Evolutionary conservation across 1,140 invertebrate species (phyloP).

Genomic region (Thaumetopoea pityocampa): DNA sequence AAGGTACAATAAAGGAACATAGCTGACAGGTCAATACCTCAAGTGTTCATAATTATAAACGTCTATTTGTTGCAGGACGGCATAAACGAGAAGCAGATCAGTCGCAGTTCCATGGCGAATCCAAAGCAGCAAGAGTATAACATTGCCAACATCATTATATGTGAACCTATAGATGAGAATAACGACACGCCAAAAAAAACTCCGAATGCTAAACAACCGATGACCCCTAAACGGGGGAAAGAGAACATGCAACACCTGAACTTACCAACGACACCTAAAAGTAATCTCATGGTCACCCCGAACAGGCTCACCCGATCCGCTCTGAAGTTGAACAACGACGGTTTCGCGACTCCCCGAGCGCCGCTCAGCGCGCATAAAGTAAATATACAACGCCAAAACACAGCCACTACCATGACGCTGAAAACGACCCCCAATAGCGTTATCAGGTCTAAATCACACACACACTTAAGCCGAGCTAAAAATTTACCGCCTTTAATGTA

Average conservation of each 20-base stretch:
- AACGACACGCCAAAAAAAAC: constrained; percentile 45
- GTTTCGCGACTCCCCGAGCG: constrained; percentile 54
- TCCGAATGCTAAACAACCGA: constrained; percentile 25
- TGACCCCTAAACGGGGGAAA: constrained; percentile 55
- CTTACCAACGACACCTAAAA: constrained; percentile 37
- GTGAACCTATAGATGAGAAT: constrained; percentile 26
- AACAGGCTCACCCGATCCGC: constrained; percentile 53
- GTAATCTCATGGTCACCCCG: constrained; percentile 42
- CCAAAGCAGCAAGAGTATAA: constrained; percentile 21
- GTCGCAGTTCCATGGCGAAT: constrained; percentile 57
- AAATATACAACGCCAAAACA: constrained; percentile 47
- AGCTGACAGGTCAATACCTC: too few relatives aligned
- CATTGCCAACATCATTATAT: constrained; percentile 26
- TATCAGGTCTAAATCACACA: constrained; percentile 52
- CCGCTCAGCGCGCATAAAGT: constrained; percentile 49
- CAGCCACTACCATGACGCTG: constrained; percentile 26
- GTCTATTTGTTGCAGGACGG: constrained; percentile 36
- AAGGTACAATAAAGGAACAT: too few relatives aligned
- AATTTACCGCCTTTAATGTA: constrained; percentile 57
- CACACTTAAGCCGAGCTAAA: constrained; percentile 48
- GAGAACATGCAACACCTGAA: constrained; percentile 51
- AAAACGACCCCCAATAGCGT: constrained; percentile 53
- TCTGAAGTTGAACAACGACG: constrained; percentile 50
- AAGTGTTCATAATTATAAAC: too few relatives aligned
- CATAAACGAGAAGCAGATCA: constrained; percentile 53